These are phyloP conservation scores for Orycteropus afer DNA, from an alignment of 2,113 vertebrate species.

Conservation along the genomic window DNA sequence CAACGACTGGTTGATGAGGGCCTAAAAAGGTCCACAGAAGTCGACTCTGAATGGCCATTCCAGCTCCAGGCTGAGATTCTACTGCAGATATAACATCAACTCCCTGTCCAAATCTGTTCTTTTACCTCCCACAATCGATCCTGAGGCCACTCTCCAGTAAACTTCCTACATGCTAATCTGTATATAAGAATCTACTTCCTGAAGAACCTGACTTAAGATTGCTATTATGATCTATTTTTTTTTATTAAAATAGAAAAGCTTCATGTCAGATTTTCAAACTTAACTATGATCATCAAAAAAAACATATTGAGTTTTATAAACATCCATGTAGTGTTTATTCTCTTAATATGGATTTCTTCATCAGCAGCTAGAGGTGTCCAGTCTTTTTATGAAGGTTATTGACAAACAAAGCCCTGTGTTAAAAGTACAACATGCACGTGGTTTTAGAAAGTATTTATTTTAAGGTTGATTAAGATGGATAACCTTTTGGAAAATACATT, in stretches of 20 bases:
- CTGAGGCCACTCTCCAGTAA: neutral
- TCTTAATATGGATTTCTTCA: neutral
- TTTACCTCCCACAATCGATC: accelerated
- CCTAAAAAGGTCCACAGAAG: neutral
- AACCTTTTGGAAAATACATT: neutral
- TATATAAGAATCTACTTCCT: neutral
- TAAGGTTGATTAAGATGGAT: neutral
- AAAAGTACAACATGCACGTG: neutral
- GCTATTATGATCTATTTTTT: neutral
- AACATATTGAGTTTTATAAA: neutral
- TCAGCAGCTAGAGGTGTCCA: neutral
- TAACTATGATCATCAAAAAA: neutral
- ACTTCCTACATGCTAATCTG: neutral
- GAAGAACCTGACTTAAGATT: neutral
- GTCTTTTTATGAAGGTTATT: neutral
- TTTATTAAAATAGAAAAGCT: neutral
- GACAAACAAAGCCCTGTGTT: neutral
- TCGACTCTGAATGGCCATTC: neutral
- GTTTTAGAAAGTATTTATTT: neutral
- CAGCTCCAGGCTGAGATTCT: neutral
- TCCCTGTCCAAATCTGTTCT: neutral
- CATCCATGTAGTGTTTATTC: neutral
- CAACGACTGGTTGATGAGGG: neutral
- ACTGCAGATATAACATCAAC: too few species aligned
- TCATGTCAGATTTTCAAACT: conserved; percentile 25